Percentiles rank a stretch among this genome's conserved stretches.
These are phyloP conservation scores for Calliphora vicina DNA, from an alignment of 1,140 invertebrate species.

Conservation along the genomic window DNA sequence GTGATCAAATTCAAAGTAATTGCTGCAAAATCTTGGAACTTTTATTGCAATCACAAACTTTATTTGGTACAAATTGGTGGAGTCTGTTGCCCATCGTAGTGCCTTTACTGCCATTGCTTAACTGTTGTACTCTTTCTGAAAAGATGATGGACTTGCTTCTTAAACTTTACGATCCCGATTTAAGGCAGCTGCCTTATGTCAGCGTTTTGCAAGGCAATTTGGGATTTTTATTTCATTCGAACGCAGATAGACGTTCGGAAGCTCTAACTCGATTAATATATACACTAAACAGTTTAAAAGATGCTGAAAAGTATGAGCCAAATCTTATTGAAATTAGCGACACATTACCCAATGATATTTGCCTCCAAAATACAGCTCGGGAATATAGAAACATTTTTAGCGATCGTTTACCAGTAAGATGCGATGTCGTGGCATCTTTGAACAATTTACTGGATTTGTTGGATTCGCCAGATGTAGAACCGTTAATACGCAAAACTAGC, in stretches of 20 bases:
- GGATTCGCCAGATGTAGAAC: conserved; percentile 45
- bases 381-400: conserved; percentile 44
- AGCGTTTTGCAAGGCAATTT: conserved; percentile 47
- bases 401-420: conserved; percentile 29
- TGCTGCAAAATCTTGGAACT: conserved; percentile 41
- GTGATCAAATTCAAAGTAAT: conserved; percentile 12
- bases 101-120: conserved; percentile 48
- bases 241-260: conserved; percentile 41
- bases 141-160: conserved; percentile 39
- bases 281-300: conserved; percentile 36
- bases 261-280: conserved; percentile 43
- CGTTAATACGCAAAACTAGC: conserved; percentile 50
- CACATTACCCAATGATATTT: conserved; percentile 42
- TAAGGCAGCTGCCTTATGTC: conserved; percentile 25
- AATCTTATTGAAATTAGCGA: conserved; percentile 39
- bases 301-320: conserved; percentile 36
- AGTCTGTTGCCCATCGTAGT: conserved; percentile 41
- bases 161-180: conserved; percentile 46
- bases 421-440: conserved; percentile 36
- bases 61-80: conserved; percentile 37
- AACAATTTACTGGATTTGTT: conserved; percentile 47
- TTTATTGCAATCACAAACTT: conserved; percentile 36
- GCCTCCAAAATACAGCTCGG: conserved; percentile 39
- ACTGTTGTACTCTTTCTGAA: conserved; percentile 40
- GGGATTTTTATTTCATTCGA: conserved; percentile 48